These are phyloP conservation scores for Magallana gigas DNA, from an alignment of 1,140 invertebrate genomes.

Conservation along the genomic window DNA sequence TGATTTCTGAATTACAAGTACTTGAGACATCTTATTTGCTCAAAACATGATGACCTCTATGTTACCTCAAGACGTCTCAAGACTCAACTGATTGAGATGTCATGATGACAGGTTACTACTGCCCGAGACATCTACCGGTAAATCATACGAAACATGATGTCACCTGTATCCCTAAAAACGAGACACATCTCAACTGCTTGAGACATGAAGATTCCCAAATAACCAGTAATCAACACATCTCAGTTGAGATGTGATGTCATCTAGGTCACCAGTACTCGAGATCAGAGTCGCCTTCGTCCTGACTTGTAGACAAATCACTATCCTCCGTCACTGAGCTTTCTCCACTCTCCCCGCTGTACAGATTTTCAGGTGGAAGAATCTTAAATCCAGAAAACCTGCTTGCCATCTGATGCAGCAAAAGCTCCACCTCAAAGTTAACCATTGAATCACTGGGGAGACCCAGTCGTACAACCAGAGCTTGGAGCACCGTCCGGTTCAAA, in stretches of 20 bases:
- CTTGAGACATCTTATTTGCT: too few species aligned
- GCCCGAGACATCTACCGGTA: too few species aligned
- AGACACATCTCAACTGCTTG: too few species aligned
- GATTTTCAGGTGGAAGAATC: slow-evolving; percentile 60
- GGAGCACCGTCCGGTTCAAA: slow-evolving; percentile 67
- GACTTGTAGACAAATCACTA: slow-evolving; percentile 55
- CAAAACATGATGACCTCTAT: too few species aligned
- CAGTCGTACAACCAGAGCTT: slow-evolving; percentile 60
- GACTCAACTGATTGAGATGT: too few species aligned
- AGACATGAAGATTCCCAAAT: not conserved
- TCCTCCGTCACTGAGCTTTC: slow-evolving; percentile 48
- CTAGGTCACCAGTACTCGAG: slow-evolving; percentile 72
- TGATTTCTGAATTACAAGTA: too few species aligned
- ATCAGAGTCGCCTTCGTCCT: slow-evolving; percentile 72
- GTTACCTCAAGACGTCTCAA: too few species aligned
- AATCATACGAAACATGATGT: too few species aligned
- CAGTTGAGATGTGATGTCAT: not conserved
- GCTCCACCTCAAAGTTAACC: slow-evolving; percentile 68
- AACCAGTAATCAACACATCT: not conserved
- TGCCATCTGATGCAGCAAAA: slow-evolving; percentile 68
- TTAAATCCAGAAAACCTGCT: slow-evolving; percentile 63
- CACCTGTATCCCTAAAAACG: too few species aligned
- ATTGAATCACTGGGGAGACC: slow-evolving; percentile 65
- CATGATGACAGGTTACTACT: too few species aligned
- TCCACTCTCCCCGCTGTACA: slow-evolving; percentile 58